Percentiles rank a stretch among this genome's conserved stretches.
These are phyloP conservation scores for Ptilorrhoa leucosticta DNA, from an alignment of 2,113 vertebrate species.

Conservation along the genomic window DNA sequence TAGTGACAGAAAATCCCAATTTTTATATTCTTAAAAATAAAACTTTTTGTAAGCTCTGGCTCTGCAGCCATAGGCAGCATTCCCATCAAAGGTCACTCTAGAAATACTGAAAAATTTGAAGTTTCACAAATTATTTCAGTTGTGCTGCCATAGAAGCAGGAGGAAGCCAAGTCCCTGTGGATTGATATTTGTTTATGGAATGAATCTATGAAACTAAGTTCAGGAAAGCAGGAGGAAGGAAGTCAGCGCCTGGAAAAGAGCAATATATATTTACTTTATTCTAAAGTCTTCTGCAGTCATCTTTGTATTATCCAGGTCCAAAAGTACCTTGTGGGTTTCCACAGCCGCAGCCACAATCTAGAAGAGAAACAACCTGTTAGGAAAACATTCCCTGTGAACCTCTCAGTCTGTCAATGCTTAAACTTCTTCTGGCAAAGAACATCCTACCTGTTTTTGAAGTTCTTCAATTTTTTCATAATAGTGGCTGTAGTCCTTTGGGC, in stretches of 20 bases:
- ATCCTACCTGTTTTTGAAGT: slow-evolving; percentile 69
- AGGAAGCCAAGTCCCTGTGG: neutral
- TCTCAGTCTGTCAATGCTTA: neutral
- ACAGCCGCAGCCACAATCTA: slow-evolving; percentile 60
- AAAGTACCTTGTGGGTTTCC: slow-evolving; percentile 69
- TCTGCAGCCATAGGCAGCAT: neutral
- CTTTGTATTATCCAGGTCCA: slow-evolving; percentile 84
- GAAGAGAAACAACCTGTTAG: neutral
- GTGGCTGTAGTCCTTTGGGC: slow-evolving; percentile 69
- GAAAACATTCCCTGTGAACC: neutral
- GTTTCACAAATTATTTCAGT: neutral
- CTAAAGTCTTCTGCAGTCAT: slow-evolving; percentile 88
- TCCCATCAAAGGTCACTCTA: neutral
- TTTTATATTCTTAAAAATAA: neutral
- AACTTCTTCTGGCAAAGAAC: neutral
- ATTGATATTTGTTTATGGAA: neutral
- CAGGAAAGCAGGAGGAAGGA: neutral
- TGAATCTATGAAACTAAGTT: neutral
- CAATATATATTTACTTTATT: slow-evolving; percentile 79
- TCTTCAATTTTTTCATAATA: slow-evolving; percentile 68
- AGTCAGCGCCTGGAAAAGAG: neutral
- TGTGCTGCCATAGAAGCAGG: neutral
- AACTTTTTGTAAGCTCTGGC: neutral
- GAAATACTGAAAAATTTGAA: neutral
- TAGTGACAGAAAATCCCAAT: neutral